These are phyloP conservation scores for Nycticorax nycticorax DNA, from an alignment of 2,113 vertebrate genomes.

Conservation along the genomic window DNA sequence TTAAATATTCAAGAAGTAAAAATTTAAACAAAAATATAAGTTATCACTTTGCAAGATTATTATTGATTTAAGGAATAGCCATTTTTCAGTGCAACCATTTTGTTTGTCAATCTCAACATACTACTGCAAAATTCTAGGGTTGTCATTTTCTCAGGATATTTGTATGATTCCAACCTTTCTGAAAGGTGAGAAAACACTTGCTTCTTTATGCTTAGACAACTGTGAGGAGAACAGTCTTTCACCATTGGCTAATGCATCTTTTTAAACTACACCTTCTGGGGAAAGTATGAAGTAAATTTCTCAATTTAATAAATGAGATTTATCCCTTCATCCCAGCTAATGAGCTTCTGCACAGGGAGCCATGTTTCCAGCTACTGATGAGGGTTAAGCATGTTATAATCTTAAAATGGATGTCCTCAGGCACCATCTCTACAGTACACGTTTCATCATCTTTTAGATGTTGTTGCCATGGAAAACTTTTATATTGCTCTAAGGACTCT, in stretches of 20 bases:
- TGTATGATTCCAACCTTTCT: background rate
- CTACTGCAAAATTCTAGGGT: background rate
- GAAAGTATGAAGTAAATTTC: background rate
- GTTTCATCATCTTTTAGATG: slow-evolving; percentile 31
- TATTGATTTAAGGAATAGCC: background rate
- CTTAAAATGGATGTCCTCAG: slow-evolving; percentile 44
- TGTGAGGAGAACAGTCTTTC: background rate
- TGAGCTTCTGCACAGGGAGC: background rate
- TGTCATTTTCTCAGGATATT: background rate
- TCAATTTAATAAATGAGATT: background rate
- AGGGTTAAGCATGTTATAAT: slow-evolving; percentile 22
- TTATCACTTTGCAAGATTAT: background rate
- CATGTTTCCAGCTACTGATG: slow-evolving; percentile 1
- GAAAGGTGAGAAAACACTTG: background rate
- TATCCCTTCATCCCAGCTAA: background rate
- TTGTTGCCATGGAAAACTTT: slow-evolving; percentile 64
- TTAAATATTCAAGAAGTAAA: background rate
- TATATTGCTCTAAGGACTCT: slow-evolving; percentile 20
- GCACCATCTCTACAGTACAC: slow-evolving; percentile 3
- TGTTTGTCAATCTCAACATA: background rate
- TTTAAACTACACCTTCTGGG: background rate
- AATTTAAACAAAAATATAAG: background rate
- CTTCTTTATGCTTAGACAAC: background rate
- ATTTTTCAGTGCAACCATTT: background rate
- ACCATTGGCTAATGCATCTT: background rate